These are phyloP conservation scores for Stichopus horrens DNA, from an alignment of 53 echinoderm and acorn worm species.

Conservation along the genomic window DNA sequence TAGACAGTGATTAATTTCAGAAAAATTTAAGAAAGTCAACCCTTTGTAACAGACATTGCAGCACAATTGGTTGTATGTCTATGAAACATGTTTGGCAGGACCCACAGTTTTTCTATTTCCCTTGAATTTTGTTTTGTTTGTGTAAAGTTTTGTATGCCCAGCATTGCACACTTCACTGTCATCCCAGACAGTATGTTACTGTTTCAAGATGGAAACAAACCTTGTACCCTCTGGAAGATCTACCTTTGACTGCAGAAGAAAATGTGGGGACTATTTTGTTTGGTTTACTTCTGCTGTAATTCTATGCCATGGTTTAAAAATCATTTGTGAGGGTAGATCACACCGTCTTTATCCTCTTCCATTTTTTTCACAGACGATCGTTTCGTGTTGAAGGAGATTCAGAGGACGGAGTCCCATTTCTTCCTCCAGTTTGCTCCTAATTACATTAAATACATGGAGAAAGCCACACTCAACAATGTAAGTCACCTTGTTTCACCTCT, in stretches of 20 bases:
- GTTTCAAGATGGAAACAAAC: too few species aligned
- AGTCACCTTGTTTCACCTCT: background rate
- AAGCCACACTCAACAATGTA: slow-evolving; percentile 70
- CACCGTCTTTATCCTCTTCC: slow-evolving; percentile 8
- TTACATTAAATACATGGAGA: slow-evolving; percentile 87
- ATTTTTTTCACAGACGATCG: slow-evolving; percentile 70
- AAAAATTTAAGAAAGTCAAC: too few species aligned
- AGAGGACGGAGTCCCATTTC: slow-evolving; percentile 80
- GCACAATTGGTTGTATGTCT: too few species aligned
- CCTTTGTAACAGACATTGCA: too few species aligned
- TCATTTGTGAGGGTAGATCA: background rate
- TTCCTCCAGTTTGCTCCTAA: slow-evolving; percentile 96
- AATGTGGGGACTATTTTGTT: background rate
- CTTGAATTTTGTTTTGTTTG: too few species aligned
- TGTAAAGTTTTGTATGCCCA: too few species aligned
- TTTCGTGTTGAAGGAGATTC: slow-evolving; percentile 93
- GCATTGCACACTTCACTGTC: too few species aligned
- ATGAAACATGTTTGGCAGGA: too few species aligned
- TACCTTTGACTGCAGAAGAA: background rate
- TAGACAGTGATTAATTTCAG: too few species aligned
- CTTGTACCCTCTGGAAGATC: too few species aligned
- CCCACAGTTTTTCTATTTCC: too few species aligned
- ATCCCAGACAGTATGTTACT: too few species aligned
- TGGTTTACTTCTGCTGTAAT: background rate
- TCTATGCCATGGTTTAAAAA: background rate